Percentiles rank a stretch among this genome's conserved stretches.
phyloP scores from a whole-genome alignment of 2,888 invertebrate genomes.

The Heliconius ismenius region DNA sequence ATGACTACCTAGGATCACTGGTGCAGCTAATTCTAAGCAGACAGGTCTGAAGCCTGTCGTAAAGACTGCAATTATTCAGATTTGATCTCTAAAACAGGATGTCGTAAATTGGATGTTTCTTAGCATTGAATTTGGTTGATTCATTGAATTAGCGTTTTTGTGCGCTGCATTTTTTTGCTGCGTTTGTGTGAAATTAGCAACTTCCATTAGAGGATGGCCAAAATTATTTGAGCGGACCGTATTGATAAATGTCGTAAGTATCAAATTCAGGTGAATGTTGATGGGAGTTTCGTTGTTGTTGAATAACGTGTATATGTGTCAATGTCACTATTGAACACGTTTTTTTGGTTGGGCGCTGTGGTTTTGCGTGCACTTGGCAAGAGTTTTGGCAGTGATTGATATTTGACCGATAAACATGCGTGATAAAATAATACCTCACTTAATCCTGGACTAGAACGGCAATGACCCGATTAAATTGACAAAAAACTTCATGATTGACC shows the following conservation, averaged over 20 bases:
- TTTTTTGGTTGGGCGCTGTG: slow-evolving; percentile 49
- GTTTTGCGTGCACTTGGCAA: slow-evolving; percentile 50
- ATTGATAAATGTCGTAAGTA: slow-evolving; percentile 9
- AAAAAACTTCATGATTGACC: not conserved
- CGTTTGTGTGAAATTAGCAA: slow-evolving; percentile 44
- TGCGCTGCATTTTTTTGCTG: slow-evolving; percentile 44
- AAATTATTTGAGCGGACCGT: slow-evolving; percentile 2
- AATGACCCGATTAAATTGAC: slow-evolving; percentile 46
- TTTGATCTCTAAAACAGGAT: slow-evolving; percentile 67
- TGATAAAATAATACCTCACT: slow-evolving; percentile 36
- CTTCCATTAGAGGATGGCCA: slow-evolving; percentile 41
- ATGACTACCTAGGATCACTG: slow-evolving; percentile 45
- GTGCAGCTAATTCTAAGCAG: slow-evolving; percentile 41
- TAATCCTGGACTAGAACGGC: slow-evolving; percentile 42
- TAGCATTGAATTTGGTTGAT: slow-evolving; percentile 48
- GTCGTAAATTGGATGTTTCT: slow-evolving; percentile 59
- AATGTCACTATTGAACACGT: slow-evolving; percentile 28
- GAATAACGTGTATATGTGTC: slow-evolving; percentile 18
- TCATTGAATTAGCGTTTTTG: slow-evolving; percentile 48
- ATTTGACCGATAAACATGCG: slow-evolving; percentile 48
- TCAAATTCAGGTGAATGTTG: slow-evolving; percentile 11
- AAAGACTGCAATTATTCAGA: slow-evolving; percentile 63
- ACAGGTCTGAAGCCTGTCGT: slow-evolving; percentile 50
- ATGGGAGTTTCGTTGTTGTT: not conserved
- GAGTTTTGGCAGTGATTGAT: slow-evolving; percentile 48